These are phyloP conservation scores for Achatina immaculata DNA, from an alignment of 1,140 invertebrate species.

Conservation along the genomic window DNA sequence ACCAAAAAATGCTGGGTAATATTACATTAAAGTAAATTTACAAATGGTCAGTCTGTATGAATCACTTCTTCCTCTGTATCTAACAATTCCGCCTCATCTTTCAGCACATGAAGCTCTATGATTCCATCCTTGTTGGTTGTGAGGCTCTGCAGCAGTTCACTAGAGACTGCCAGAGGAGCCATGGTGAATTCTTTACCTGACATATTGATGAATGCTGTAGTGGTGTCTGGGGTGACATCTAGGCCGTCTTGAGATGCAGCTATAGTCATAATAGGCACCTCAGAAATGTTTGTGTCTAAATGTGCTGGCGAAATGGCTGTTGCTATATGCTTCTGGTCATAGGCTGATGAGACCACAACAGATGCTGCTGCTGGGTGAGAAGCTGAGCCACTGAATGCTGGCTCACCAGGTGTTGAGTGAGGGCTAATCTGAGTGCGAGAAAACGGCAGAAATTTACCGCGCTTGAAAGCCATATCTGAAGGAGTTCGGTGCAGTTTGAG, in stretches of 20 bases:
- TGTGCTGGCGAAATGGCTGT: neutral
- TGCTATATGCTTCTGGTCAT: neutral
- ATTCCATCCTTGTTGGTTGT: slow-evolving; percentile 22
- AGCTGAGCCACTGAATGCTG: neutral
- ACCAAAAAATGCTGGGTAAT: too few species aligned
- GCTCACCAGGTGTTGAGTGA: neutral
- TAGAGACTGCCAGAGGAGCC: slow-evolving; percentile 6
- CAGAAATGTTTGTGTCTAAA: neutral
- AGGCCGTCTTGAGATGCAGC: neutral
- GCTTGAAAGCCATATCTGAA: neutral
- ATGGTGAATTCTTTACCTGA: slow-evolving; percentile 18
- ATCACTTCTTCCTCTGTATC: slow-evolving; percentile 21
- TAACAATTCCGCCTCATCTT: neutral
- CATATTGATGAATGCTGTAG: slow-evolving; percentile 22
- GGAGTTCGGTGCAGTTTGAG: neutral
- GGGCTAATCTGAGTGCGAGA: neutral
- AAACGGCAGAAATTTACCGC: slow-evolving; percentile 30
- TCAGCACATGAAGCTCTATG: slow-evolving; percentile 33
- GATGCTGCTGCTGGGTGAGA: neutral
- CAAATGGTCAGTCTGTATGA: slow-evolving; percentile 7
- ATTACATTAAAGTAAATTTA: too few species aligned
- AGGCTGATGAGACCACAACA: neutral
- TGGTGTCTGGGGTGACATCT: neutral
- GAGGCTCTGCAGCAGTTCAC: slow-evolving; percentile 21
- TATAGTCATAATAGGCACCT: neutral